Evolutionary conservation across 2,888 invertebrate species (phyloP).

Genomic region (Caenorhabditis sp.): DNA sequence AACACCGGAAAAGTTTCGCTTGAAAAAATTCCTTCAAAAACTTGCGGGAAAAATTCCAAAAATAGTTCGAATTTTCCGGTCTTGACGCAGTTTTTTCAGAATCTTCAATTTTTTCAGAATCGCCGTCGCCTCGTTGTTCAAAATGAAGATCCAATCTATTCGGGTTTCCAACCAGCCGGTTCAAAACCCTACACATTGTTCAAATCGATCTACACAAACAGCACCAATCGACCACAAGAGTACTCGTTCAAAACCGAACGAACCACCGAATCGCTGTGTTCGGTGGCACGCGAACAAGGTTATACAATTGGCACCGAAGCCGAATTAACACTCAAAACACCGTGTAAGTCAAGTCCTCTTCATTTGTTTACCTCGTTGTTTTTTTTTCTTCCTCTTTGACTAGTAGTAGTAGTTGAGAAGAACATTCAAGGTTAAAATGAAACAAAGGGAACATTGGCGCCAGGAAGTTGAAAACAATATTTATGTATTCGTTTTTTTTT

Average conservation of each 20-base stretch:
- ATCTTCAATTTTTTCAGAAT: conserved; percentile 58
- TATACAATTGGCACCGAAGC: conserved; percentile 72
- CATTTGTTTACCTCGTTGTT: background rate
- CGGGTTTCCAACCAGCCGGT: conserved; percentile 61
- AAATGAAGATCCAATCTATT: conserved; percentile 70
- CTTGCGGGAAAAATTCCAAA: too few species aligned
- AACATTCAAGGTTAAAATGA: background rate
- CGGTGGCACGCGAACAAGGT: conserved; percentile 68
- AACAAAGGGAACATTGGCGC: background rate
- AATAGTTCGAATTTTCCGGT: background rate
- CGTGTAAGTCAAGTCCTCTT: conserved; percentile 64
- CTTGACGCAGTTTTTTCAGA: background rate
- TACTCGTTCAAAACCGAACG: conserved; percentile 71
- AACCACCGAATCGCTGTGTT: conserved; percentile 67
- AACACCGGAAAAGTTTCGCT: too few species aligned
- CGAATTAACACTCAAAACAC: conserved; percentile 73
- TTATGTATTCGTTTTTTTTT: conserved; percentile 13
- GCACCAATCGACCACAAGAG: conserved; percentile 67
- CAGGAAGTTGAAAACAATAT: background rate
- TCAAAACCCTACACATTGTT: conserved; percentile 70
- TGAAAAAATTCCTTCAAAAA: too few species aligned
- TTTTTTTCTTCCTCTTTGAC: background rate
- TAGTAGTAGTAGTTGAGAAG: too few species aligned
- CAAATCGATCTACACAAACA: conserved; percentile 71
- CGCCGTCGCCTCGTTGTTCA: conserved; percentile 58